phyloP scores from a whole-genome alignment of 2,888 invertebrate species.

The Erebia aethiops region DNA sequence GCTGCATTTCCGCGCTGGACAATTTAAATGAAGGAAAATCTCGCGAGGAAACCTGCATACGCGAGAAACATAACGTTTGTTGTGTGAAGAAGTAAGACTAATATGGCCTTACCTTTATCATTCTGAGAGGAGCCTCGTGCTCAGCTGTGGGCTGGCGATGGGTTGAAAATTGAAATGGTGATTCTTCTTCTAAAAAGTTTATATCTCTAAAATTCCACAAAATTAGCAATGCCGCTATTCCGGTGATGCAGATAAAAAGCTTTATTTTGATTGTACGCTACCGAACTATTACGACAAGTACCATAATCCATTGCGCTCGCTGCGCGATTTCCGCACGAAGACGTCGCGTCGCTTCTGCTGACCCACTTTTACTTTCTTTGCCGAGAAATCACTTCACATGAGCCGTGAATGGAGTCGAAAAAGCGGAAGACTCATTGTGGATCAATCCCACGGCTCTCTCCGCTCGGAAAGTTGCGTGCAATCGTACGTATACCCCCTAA shows the following conservation, averaged over 20 bases:
- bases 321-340: slow-evolving; percentile 47
- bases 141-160: too few relatives aligned
- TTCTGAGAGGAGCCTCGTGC: too few relatives aligned
- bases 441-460: slow-evolving; percentile 72
- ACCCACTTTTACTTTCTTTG: slow-evolving; percentile 79
- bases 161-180: too few relatives aligned
- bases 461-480: slow-evolving; percentile 48
- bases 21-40: too few relatives aligned
- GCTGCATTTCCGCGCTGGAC: too few relatives aligned
- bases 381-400: slow-evolving; percentile 76
- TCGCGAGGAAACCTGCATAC: too few relatives aligned
- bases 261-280: slow-evolving; percentile 31
- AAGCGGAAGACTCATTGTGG: slow-evolving; percentile 72
- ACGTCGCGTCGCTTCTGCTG: slow-evolving; percentile 50
- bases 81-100: too few relatives aligned
- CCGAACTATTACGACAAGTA: slow-evolving; percentile 37
- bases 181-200: too few relatives aligned
- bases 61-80: too few relatives aligned
- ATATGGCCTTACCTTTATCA: too few relatives aligned
- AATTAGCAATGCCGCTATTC: background rate
- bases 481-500: slow-evolving; percentile 40
- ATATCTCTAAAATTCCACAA: too few relatives aligned
- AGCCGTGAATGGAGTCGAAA: slow-evolving; percentile 68
- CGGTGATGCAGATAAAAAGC: background rate
- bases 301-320: slow-evolving; percentile 39